Conservation (phyloP, 2,888 invertebrate genomes). For the Erebia aethiops region DNA sequence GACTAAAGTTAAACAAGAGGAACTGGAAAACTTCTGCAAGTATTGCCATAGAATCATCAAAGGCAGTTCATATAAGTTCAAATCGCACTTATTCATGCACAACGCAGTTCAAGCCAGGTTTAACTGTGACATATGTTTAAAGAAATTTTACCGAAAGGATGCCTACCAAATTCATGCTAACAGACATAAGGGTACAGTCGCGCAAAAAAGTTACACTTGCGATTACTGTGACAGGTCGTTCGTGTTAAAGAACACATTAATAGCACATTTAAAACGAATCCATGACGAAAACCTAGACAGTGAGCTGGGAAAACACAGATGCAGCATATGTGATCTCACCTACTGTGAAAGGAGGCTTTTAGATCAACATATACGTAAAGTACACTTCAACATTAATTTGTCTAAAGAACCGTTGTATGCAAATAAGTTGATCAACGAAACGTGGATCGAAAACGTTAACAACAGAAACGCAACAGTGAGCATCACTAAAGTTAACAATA, state of each 20-base stretch:
- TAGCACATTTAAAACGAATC: slow-evolving; percentile 54
- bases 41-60: slow-evolving; percentile 54
- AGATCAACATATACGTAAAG: slow-evolving; percentile 59
- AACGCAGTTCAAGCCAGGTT: slow-evolving; percentile 52
- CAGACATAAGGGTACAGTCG: slow-evolving; percentile 27
- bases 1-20: neutral
- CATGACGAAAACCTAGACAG: slow-evolving; percentile 54
- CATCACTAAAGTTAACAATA: slow-evolving; percentile 66
- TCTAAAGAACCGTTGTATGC: slow-evolving; percentile 42
- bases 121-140: slow-evolving; percentile 54
- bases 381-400: slow-evolving; percentile 56
- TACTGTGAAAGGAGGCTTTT: slow-evolving; percentile 63
- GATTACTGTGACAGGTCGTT: slow-evolving; percentile 63
- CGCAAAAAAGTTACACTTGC: slow-evolving; percentile 50
- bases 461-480: slow-evolving; percentile 57
- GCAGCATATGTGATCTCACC: slow-evolving; percentile 54
- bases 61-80: slow-evolving; percentile 51
- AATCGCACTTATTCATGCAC: slow-evolving; percentile 57
- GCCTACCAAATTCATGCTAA: slow-evolving; percentile 52
- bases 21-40: slow-evolving; percentile 44
- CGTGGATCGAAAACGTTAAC: slow-evolving; percentile 62
- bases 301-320: slow-evolving; percentile 45
- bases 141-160: slow-evolving; percentile 60
- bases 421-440: slow-evolving; percentile 58
- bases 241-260: slow-evolving; percentile 59